Percentiles rank a stretch among this genome's conserved stretches.
These are phyloP conservation scores for Ephialtes manifestator DNA, from an alignment of 2,888 invertebrate species.

Conservation along the genomic window DNA sequence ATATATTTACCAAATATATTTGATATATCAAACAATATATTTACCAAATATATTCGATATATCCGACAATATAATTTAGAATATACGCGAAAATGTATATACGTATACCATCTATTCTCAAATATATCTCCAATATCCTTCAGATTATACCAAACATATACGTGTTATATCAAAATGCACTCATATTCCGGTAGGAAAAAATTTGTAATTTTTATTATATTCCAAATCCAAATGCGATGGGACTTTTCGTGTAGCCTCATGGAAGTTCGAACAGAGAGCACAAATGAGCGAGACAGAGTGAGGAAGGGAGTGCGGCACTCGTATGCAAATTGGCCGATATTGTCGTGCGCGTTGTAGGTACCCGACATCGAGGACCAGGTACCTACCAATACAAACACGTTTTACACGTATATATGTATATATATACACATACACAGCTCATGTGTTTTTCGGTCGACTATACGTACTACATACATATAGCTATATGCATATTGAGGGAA, in stretches of 20 bases:
- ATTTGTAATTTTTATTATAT: not conserved
- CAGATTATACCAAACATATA: too few relatives aligned
- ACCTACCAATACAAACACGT: conserved; percentile 51
- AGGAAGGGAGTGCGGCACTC: conserved; percentile 73
- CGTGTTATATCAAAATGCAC: too few relatives aligned
- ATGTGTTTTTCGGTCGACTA: conserved; percentile 30
- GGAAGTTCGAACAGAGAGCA: conserved; percentile 33
- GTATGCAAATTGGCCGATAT: conserved; percentile 83
- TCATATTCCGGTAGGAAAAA: too few relatives aligned
- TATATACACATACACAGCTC: conserved; percentile 59
- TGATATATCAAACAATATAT: too few relatives aligned
- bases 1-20: too few relatives aligned
- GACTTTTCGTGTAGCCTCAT: not conserved
- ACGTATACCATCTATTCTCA: too few relatives aligned
- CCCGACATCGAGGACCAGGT: conserved; percentile 73
- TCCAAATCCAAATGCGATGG: not conserved
- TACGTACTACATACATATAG: conserved; percentile 52
- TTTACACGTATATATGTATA: conserved; percentile 63
- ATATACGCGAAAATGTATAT: too few relatives aligned
- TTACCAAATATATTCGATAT: too few relatives aligned
- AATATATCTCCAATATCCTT: too few relatives aligned
- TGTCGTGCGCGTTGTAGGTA: conserved; percentile 77
- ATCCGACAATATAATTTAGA: too few relatives aligned
- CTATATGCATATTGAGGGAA: conserved; percentile 73
- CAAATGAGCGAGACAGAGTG: conserved; percentile 72